Evolutionary conservation across 1,140 invertebrate species (phyloP).

Genomic region (Diachasmimorpha longicaudata): DNA sequence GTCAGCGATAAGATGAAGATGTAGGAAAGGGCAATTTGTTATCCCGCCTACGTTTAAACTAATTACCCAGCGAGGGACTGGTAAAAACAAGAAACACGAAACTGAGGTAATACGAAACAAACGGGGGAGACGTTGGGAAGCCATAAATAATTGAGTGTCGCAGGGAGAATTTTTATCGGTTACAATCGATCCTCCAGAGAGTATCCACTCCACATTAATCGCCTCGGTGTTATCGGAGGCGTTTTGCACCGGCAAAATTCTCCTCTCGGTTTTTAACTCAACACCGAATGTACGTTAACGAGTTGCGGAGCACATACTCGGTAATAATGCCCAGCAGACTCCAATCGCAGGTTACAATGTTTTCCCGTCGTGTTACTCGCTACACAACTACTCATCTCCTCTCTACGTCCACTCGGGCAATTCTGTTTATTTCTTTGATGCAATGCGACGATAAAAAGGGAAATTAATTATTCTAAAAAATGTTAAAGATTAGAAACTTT

Average conservation of each 20-base stretch:
- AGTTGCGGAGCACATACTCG: no score
- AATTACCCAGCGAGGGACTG: neutral
- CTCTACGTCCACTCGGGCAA: neutral
- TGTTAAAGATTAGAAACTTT: no score
- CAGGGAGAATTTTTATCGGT: slow-evolving; percentile 8
- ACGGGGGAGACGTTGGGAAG: neutral
- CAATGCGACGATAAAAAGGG: no score
- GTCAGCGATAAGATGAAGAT: no score
- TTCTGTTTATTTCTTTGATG: neutral
- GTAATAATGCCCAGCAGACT: no score
- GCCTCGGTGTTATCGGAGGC: neutral
- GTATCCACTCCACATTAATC: neutral
- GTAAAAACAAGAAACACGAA: neutral
- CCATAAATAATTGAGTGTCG: slow-evolving; percentile 1
- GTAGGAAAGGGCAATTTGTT: neutral
- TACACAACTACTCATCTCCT: neutral
- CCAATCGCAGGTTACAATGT: no score
- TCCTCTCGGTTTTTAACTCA: no score
- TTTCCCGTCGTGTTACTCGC: no score
- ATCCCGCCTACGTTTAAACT: neutral
- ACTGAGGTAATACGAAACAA: neutral
- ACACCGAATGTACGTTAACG: no score
- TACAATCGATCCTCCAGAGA: neutral
- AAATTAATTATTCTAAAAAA: no score
- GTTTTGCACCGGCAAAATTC: neutral